Conservation (phyloP, 2,113 vertebrate genomes). For the Quiscalus mexicanus region DNA sequence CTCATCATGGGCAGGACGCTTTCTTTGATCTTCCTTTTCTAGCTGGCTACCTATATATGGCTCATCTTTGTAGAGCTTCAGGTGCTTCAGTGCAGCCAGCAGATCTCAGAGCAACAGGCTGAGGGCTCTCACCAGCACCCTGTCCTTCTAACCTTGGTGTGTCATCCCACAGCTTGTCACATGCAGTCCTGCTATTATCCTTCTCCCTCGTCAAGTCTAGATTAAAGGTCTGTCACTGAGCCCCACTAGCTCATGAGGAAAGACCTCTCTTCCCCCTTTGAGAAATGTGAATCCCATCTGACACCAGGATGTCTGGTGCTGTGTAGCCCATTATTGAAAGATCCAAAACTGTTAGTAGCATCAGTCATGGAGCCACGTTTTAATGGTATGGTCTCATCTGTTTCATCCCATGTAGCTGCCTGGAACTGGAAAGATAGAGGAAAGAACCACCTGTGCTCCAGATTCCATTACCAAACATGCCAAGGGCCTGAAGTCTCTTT, state of each 20-base stretch:
- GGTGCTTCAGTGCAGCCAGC: neutral
- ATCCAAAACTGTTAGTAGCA: neutral
- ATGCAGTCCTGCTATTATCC: neutral
- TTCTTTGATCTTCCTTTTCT: neutral
- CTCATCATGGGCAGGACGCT: fast-evolving
- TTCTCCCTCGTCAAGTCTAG: no score
- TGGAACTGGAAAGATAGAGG: neutral
- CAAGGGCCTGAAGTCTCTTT: neutral
- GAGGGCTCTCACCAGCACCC: neutral
- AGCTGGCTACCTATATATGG: neutral
- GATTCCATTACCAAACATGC: neutral
- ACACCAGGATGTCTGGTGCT: neutral
- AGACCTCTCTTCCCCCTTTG: neutral
- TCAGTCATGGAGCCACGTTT: neutral
- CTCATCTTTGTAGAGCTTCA: neutral
- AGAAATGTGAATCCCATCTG: neutral
- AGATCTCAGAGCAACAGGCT: neutral
- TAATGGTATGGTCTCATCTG: fast-evolving
- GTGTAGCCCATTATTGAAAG: neutral
- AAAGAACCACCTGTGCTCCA: neutral
- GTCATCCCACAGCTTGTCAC: neutral
- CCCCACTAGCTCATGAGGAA: neutral
- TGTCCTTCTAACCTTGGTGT: neutral
- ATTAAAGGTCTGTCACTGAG: neutral
- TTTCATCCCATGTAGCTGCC: neutral